A percentile compares a stretch with the other conserved stretches of the same genome.
Evolutionary conservation across 2,113 vertebrate genomes (phyloP).

Genomic region (Rhineura floridana): DNA sequence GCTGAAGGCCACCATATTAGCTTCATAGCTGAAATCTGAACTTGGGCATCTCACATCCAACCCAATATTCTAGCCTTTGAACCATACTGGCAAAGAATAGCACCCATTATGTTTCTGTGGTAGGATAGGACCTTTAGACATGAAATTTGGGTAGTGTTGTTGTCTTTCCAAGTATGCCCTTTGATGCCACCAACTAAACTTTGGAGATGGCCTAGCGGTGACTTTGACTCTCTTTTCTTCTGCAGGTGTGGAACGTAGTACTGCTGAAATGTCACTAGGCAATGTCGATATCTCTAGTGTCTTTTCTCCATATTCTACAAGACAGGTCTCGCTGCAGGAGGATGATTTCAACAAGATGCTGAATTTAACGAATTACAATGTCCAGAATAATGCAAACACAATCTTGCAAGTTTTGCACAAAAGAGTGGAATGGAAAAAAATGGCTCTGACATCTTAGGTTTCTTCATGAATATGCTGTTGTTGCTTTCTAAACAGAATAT

Average conservation of each 20-base stretch:
- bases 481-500: background rate
- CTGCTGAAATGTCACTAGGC: slow-evolving; percentile 74
- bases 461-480: background rate
- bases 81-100: background rate
- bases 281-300: slow-evolving; percentile 76
- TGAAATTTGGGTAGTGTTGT: background rate
- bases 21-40: background rate
- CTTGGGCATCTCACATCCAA: no score
- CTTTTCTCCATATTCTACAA: slow-evolving; percentile 77
- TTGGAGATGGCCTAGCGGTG: background rate
- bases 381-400: slow-evolving; percentile 74
- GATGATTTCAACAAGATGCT: slow-evolving; percentile 80
- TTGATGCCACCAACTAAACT: background rate
- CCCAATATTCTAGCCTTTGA: background rate
- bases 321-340: slow-evolving; percentile 75
- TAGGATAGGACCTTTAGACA: background rate
- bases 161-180: background rate
- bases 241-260: slow-evolving; percentile 70
- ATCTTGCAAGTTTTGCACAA: slow-evolving; percentile 73
- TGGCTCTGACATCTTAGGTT: slow-evolving; percentile 1
- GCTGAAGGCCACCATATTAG: background rate
- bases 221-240: background rate
- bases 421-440: slow-evolving; percentile 61
- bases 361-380: slow-evolving; percentile 79
- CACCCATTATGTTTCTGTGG: no score